A percentile compares a stretch with the other conserved stretches of the same genome.
Conservation (phyloP, 2,797 vertebrate species). For the Paratrypauchen microcephalus region DNA sequence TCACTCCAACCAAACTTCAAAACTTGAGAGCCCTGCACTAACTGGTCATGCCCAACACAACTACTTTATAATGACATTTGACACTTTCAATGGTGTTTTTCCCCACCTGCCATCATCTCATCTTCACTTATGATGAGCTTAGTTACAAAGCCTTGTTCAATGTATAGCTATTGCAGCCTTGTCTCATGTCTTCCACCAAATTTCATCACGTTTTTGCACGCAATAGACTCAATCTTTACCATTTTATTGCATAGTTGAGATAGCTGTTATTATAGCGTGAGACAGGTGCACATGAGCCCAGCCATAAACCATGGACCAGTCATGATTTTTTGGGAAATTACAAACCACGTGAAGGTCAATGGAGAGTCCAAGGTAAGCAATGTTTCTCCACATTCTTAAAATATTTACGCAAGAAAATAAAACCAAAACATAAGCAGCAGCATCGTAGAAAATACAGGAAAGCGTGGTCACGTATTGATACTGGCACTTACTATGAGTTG, state of each 20-base stretch:
- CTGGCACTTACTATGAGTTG: slow-evolving; percentile 1
- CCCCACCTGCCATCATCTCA: too few species aligned
- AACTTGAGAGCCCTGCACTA: too few species aligned
- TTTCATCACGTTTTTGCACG: not conserved
- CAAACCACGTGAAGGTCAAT: slow-evolving; percentile 1
- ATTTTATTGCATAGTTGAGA: not conserved
- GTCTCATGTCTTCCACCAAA: not conserved
- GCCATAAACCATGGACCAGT: too few species aligned
- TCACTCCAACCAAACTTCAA: too few species aligned
- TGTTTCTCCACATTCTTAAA: not conserved
- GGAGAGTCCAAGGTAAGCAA: not conserved
- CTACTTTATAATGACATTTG: too few species aligned
- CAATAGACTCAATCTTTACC: not conserved
- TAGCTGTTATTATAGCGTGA: not conserved
- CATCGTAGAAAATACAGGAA: not conserved
- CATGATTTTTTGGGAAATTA: not conserved
- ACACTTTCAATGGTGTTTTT: too few species aligned
- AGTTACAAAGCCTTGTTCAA: too few species aligned
- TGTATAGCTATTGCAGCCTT: too few species aligned
- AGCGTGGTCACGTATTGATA: not conserved
- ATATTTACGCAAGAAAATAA: not conserved
- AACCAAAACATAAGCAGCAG: not conserved
- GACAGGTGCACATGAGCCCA: not conserved
- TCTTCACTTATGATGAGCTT: too few species aligned
- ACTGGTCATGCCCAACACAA: too few species aligned